Conservation (phyloP, 2,113 vertebrate genomes). For the Eretmochelys imbricata region DNA sequence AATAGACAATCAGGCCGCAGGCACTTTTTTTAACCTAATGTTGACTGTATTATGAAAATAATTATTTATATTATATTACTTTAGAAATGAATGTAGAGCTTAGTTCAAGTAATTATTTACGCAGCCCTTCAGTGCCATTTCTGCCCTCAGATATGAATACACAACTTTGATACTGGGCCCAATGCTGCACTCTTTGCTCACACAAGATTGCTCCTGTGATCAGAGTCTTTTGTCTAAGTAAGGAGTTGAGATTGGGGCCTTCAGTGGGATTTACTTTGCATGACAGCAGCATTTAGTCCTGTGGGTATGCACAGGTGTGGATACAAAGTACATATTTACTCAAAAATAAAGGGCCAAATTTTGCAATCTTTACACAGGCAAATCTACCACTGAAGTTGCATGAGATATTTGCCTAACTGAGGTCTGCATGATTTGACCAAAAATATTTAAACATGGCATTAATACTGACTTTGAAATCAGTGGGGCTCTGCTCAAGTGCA, state of each 20-base stretch:
- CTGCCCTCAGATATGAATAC: background rate
- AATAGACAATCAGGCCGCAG: background rate
- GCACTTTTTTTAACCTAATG: background rate
- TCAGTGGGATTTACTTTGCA: background rate
- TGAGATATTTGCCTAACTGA: background rate
- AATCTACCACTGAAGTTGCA: background rate
- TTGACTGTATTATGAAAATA: background rate
- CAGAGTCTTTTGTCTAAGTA: background rate
- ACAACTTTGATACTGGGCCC: background rate
- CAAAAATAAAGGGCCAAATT: fast-evolving
- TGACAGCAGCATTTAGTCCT: background rate
- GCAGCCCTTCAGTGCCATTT: background rate
- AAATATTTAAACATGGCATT: background rate
- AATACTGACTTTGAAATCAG: background rate
- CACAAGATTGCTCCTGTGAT: background rate
- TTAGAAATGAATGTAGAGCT: background rate
- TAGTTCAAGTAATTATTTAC: background rate
- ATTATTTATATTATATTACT: background rate
- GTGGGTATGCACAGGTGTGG: background rate
- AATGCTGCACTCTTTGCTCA: background rate
- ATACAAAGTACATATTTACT: background rate
- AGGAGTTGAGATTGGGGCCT: background rate
- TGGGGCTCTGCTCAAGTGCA: background rate
- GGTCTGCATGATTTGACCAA: background rate
- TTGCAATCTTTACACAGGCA: background rate